These are phyloP conservation scores for Lottia gigantea DNA, from an alignment of 2,888 invertebrate genomes.

Conservation along the genomic window DNA sequence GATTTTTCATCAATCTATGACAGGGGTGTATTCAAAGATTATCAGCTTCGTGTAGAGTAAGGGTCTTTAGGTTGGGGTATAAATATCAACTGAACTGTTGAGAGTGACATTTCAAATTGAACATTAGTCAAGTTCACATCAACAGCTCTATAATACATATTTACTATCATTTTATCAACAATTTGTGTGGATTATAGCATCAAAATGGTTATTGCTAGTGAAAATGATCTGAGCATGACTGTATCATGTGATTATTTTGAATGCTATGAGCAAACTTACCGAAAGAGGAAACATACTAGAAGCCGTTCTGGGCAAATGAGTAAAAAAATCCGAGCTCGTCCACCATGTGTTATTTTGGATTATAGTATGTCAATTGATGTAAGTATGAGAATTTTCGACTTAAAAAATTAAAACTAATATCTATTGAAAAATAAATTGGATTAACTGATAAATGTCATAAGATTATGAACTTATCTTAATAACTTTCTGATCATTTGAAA, in stretches of 20 bases:
- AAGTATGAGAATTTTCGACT: slow-evolving; percentile 10
- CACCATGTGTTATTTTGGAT: slow-evolving; percentile 19
- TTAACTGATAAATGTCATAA: too few relatives aligned
- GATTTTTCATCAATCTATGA: not conserved
- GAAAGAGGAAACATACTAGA: slow-evolving; percentile 18
- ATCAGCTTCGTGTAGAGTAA: slow-evolving; percentile 2
- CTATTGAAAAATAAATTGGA: too few relatives aligned
- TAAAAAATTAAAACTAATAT: too few relatives aligned
- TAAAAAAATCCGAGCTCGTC: slow-evolving; percentile 16
- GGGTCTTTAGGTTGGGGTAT: not conserved
- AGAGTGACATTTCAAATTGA: not conserved
- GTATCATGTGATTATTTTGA: slow-evolving; percentile 9
- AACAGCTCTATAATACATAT: not conserved
- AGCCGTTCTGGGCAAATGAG: slow-evolving; percentile 21
- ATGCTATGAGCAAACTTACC: slow-evolving; percentile 19
- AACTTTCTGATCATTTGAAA: too few relatives aligned
- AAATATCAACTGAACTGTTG: not conserved
- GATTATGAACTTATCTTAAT: too few relatives aligned
- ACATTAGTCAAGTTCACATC: slow-evolving; percentile 4
- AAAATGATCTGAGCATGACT: not conserved
- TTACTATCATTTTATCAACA: not conserved
- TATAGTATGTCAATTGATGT: slow-evolving; percentile 22
- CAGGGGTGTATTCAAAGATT: not conserved
- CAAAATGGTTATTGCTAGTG: slow-evolving; percentile 4
- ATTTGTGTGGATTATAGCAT: not conserved